Conservation (phyloP, 2,113 vertebrate species). For the Centropus unirufus region DNA sequence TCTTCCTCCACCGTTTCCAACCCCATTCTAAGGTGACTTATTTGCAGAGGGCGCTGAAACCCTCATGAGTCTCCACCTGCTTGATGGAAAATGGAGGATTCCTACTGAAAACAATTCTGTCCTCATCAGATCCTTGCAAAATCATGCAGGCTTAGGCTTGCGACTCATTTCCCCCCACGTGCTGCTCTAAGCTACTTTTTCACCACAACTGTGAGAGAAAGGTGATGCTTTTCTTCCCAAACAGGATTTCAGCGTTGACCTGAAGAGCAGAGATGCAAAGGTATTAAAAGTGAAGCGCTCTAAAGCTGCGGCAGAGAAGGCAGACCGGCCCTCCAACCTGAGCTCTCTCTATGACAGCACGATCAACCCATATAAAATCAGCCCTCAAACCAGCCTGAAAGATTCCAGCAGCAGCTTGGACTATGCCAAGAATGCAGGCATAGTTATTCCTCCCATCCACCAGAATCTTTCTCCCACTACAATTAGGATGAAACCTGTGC, state of each 20-base stretch:
- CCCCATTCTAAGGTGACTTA: not conserved
- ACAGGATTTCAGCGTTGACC: constrained; percentile 70
- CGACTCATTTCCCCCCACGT: accelerated
- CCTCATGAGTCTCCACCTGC: not conserved
- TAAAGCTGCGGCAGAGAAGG: constrained; percentile 65
- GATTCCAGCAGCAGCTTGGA: constrained; percentile 65
- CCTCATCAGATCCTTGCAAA: not conserved
- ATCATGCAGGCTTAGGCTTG: not conserved
- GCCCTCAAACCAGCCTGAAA: constrained; percentile 54
- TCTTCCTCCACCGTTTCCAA: not conserved
- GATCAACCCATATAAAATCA: constrained; percentile 26
- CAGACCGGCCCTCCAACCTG: constrained; percentile 24
- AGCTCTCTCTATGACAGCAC: constrained; percentile 27
- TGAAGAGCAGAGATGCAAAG: constrained; percentile 70
- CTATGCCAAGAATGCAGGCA: constrained; percentile 22
- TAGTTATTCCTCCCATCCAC: constrained; percentile 72
- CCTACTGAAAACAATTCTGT: not conserved
- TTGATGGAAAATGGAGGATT: not conserved
- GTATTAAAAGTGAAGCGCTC: constrained; percentile 53
- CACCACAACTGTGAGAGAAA: not conserved
- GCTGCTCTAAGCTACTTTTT: not conserved
- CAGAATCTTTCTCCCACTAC: constrained; percentile 55
- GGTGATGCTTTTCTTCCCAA: constrained; percentile 24
- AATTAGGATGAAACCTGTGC: constrained; percentile 24
- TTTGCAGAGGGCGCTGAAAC: not conserved